Base-by-base conservation (phyloP, 2,888 invertebrate species). In the Lycophotia porphyrea region DNA sequence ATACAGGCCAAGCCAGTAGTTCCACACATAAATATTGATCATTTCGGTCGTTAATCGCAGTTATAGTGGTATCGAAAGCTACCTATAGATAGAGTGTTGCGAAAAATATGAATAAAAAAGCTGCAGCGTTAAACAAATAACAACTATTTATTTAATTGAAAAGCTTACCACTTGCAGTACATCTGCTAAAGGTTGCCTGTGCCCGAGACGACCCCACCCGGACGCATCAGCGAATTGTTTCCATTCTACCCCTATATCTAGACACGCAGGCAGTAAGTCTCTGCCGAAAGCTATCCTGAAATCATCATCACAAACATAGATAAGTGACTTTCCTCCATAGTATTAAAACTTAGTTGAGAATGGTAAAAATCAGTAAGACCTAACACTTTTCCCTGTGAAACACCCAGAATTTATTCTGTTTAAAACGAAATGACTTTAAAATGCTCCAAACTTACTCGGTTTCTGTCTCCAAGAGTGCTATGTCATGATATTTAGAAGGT, bases 401-500 rank as follows among this genome's bases (percentile, higher is more conserved):
- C 64, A 68, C 74, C n/a, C 9, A 18, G 47, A 55, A 44, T 11
- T 2, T 2, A 11, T 31, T 58, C 0, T 5, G 18, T 49, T 27
- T 18, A 5, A 55, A 60, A 67, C 0, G n/a, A n/a, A n/a, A n/a
- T n/a, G n/a, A n/a, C n/a, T n/a, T 0, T 5, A 64, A 71, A 42
- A 71, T 5, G 5, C 64, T 21, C 21, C 1, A 44, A 4, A 49
- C 81, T 75, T 65, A 85, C 88, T 89, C 79, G 39, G 73, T 77
- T 64, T 73, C 80, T 76, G 31, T 92, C 88, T 92, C 84, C 7
- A 93, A 61, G 0, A 93, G 83, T 0, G 93, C 93, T 27, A 93
- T 93, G 64, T 93, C 93, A 72, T 93, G 86, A 76, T 93, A 93
- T 52, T 87, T 90, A 7, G 80, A 65, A 0, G 92, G 92, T 0